Conservation (phyloP, 2,113 vertebrate genomes). For the Dascyllus trimaculatus region DNA sequence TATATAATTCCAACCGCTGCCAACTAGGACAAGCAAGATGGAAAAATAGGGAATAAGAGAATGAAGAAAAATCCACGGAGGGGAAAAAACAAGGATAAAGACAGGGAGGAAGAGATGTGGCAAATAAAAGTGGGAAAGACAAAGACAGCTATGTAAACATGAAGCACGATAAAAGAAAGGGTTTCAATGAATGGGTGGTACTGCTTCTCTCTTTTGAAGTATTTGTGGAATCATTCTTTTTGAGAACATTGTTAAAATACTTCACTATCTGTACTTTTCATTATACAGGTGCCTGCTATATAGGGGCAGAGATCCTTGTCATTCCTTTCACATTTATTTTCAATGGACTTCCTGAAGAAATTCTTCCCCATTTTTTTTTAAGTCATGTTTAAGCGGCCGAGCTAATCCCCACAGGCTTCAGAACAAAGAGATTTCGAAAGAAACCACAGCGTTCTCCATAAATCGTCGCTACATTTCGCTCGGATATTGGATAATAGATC, state of each 20-base stretch:
- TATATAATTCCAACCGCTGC: conserved; percentile 60
- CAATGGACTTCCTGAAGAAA: conserved; percentile 3
- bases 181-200: conserved; percentile 38
- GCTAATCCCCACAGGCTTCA: not conserved
- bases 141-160: conserved; percentile 27
- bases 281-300: not conserved
- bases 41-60: conserved; percentile 10
- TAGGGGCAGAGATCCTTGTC: not conserved
- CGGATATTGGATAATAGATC: not conserved
- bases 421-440: conserved; percentile 9
- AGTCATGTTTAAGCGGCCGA: conserved; percentile 3
- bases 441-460: conserved; percentile 16
- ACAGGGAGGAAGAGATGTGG: conserved; percentile 1
- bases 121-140: conserved; percentile 10
- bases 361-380: not conserved
- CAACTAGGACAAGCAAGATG: conserved; percentile 24
- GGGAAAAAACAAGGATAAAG: conserved; percentile 5
- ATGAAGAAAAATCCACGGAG: not conserved
- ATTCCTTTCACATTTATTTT: conserved; percentile 12
- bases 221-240: conserved; percentile 7
- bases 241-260: not conserved
- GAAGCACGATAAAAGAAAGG: conserved; percentile 20
- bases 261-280: not conserved
- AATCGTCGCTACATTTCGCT: not conserved
- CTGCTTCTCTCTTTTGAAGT: conserved; percentile 33